Evolutionary conservation across 2,113 vertebrate genomes (phyloP), one percentile per base, ranked within the genome.

Genomic region (Ictalurus furcatus): DNA sequence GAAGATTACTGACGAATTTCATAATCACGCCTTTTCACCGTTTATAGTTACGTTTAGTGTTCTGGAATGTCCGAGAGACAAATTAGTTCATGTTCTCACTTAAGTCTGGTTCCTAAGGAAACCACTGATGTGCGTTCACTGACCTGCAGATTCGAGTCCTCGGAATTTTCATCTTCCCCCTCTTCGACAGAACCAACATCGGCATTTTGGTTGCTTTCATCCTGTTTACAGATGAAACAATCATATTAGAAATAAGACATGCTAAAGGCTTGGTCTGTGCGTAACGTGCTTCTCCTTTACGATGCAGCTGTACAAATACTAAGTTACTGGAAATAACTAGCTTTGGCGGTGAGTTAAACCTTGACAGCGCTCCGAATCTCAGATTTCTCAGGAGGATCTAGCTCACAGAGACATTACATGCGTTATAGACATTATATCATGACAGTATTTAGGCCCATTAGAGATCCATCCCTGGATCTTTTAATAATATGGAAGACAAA

Each of bases 131-230:
- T 3, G 5, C 0, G 21, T 61, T 73, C 73, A 91, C 93, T 93
- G 81, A 97, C 98, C 95, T 97, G 96, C 94, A 99, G 95, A 91
- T 98, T 96, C 90, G 96, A 94, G 91, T 97, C 98, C 87, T 96
- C 93, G 11, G 96, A 93, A 92, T 95, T 94, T 95, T 97, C 97
- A 93, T 95, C 95, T 92, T 96, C 96, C 82, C 95, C 97, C 0
- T 95, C 92, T 94, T 97, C 96, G 87, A 96, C 91, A 88, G 94
- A 92, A 88, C 91, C 91, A 92, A 52, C 52, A 80, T 95, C 95
- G 88, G 96, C 87, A 92, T 96, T 95, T 93, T 97, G 94, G 95
- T 97, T 97, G 91, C 96, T 96, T 95, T 99, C 97, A 95, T 97
- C 98, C 98, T 99, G 91, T 88, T 78, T 65, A 61, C 17, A 19